Percentiles rank a stretch among this genome's conserved stretches.
Conservation (phyloP, 2,888 invertebrate species). For the Mythimna vitellina region DNA sequence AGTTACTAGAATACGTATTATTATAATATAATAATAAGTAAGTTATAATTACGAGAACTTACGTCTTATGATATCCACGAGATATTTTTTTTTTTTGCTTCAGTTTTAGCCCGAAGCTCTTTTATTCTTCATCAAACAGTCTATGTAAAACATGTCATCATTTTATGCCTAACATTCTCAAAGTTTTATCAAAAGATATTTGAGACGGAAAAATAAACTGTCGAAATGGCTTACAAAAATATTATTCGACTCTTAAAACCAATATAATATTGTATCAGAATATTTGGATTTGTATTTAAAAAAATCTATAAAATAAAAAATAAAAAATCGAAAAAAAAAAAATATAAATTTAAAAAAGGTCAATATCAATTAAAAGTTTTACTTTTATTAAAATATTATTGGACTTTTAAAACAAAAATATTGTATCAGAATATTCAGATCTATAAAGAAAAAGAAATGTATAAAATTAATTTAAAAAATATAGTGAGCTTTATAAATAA, state of each 20-base stretch:
- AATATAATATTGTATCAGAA: background rate
- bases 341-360: too few relatives aligned
- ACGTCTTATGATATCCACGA: slow-evolving; percentile 34
- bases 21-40: slow-evolving; percentile 14
- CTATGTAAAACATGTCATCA: slow-evolving; percentile 48
- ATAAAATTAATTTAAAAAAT: background rate
- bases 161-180: slow-evolving; percentile 21
- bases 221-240: slow-evolving; percentile 19
- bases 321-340: background rate
- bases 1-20: slow-evolving; percentile 21
- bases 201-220: slow-evolving; percentile 13
- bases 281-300: background rate
- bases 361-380: too few relatives aligned
- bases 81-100: slow-evolving; percentile 60
- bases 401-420: background rate
- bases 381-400: slow-evolving; percentile 13
- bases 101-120: slow-evolving; percentile 42
- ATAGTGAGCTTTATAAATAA: background rate
- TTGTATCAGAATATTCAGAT: background rate
- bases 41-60: slow-evolving; percentile 5
- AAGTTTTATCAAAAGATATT: slow-evolving; percentile 32
- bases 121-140: slow-evolving; percentile 57
- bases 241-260: background rate
- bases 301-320: background rate
- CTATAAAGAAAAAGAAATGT: background rate